Evolutionary conservation across 1,140 invertebrate species (phyloP).

Genomic region (Teleogryllus occipitalis): DNA sequence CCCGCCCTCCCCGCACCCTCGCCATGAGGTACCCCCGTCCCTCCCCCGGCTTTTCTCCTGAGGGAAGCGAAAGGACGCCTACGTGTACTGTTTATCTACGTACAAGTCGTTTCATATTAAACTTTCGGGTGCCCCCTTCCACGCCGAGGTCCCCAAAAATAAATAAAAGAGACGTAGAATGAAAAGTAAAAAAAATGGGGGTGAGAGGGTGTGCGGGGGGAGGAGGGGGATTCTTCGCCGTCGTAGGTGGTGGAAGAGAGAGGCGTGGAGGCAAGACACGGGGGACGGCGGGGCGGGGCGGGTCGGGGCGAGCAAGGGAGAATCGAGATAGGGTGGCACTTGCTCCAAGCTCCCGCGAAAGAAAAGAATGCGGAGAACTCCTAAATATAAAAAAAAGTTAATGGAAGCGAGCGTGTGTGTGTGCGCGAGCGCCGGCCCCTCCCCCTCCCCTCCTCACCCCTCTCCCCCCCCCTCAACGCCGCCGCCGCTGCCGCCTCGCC

Average conservation of each 20-base stretch:
- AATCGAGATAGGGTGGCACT: neutral
- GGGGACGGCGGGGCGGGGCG: neutral
- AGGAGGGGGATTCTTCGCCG: neutral
- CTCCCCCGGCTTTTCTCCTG: neutral
- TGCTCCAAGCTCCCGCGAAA: neutral
- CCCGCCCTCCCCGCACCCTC: neutral
- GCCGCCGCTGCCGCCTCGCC: neutral
- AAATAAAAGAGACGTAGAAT: constrained; percentile 5
- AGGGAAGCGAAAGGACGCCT: neutral
- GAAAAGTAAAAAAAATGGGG: constrained; percentile 1
- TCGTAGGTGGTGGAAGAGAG: constrained; percentile 9
- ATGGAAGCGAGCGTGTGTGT: constrained; percentile 16
- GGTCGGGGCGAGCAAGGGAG: neutral
- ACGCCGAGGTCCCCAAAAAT: neutral
- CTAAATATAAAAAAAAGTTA: constrained; percentile 12
- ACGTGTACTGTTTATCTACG: neutral
- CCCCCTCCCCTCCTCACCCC: neutral
- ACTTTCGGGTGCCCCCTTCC: neutral
- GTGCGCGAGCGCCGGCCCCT: neutral
- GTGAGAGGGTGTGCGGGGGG: neutral
- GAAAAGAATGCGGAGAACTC: constrained; percentile 9
- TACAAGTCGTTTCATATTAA: constrained; percentile 5
- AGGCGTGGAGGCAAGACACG: neutral
- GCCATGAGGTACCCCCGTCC: neutral
- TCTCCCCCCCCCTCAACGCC: neutral